Percentiles rank a stretch among this genome's conserved stretches.
phyloP scores from a whole-genome alignment of 1,140 invertebrate species.

The Bicyclus anynana region DNA sequence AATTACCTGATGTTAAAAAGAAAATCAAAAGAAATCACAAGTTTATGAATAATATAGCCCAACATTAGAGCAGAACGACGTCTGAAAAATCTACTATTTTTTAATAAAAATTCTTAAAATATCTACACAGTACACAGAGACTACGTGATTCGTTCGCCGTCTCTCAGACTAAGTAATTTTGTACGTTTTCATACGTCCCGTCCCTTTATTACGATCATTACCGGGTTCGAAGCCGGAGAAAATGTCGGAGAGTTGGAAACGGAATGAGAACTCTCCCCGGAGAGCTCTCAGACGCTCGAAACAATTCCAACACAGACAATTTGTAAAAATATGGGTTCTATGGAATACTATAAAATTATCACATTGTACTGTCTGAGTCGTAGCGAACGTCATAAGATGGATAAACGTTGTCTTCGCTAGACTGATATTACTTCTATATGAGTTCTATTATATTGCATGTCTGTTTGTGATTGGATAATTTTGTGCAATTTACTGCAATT shows the following conservation, averaged over 20 bases:
- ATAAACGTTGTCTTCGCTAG: not conserved
- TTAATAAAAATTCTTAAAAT: no score
- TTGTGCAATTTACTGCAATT: not conserved
- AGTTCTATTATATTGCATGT: constrained; percentile 4
- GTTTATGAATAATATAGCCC: no score
- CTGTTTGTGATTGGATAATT: not conserved
- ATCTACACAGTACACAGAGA: no score
- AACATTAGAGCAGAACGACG: no score
- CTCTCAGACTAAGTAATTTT: constrained; percentile 32
- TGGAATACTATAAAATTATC: constrained; percentile 10
- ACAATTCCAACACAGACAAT: constrained; percentile 10
- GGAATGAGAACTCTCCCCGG: constrained; percentile 13
- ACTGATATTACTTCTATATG: not conserved
- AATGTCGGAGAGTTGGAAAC: constrained; percentile 5
- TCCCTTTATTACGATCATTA: constrained; percentile 24
- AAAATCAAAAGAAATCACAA: no score
- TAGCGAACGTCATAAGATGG: not conserved
- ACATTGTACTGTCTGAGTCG: constrained; percentile 1
- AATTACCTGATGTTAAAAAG: no score
- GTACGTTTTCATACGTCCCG: constrained; percentile 34
- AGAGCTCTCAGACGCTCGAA: constrained; percentile 12
- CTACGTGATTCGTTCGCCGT: not conserved
- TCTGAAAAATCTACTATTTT: no score
- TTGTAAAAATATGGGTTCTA: constrained; percentile 5
- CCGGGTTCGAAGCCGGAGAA: constrained; percentile 24